A percentile compares a stretch with the other conserved stretches of the same genome.
Conservation (phyloP, 2,113 vertebrate genomes). For the Cyprinus carpio region DNA sequence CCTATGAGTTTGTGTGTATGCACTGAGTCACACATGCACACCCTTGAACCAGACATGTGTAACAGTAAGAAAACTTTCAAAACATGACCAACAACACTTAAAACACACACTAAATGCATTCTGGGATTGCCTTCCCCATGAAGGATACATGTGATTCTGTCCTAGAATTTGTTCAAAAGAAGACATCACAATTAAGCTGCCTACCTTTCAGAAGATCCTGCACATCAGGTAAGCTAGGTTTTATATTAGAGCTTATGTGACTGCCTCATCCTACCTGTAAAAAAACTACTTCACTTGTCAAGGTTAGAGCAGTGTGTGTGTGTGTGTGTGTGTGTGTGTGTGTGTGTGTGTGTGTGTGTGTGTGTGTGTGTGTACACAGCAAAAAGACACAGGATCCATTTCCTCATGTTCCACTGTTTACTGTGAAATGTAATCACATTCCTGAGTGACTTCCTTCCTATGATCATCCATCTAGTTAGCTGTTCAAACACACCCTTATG, state of each 20-base stretch:
- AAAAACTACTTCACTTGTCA: not conserved
- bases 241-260: not conserved
- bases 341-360: slow-evolving; percentile 34
- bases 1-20: not conserved
- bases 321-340: slow-evolving; percentile 24
- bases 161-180: too few relatives aligned
- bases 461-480: slow-evolving; percentile 21
- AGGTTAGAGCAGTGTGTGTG: slow-evolving; percentile 14
- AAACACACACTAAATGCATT: too few relatives aligned
- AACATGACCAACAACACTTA: not conserved
- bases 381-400: slow-evolving; percentile 62
- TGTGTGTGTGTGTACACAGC: slow-evolving; percentile 11
- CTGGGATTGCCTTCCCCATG: too few relatives aligned
- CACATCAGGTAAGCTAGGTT: not conserved
- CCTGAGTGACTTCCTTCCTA: slow-evolving; percentile 71
- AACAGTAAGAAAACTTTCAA: not conserved
- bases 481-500: slow-evolving; percentile 32
- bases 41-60: not conserved
- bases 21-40: not conserved
- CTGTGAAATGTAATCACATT: slow-evolving; percentile 71
- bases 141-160: too few relatives aligned
- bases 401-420: slow-evolving; percentile 69
- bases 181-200: too few relatives aligned
- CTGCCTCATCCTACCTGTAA: not conserved
- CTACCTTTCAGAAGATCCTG: not conserved